Base-by-base conservation (phyloP, 2,113 vertebrate genomes). In the Talpa occidentalis region DNA sequence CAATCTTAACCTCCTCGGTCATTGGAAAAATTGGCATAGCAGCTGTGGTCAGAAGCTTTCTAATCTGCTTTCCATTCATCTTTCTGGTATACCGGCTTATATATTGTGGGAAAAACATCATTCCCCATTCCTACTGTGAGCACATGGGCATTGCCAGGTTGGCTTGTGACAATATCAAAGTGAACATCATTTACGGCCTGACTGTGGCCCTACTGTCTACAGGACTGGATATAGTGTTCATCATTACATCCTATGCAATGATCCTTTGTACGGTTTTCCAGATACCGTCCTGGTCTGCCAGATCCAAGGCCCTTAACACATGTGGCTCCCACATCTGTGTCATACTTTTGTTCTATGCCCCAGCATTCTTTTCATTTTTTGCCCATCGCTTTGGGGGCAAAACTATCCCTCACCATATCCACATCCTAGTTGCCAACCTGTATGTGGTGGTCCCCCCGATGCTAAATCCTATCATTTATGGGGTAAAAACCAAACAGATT, bases 341-440 rank as follows among this genome's bases (percentile, higher is more conserved):
- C 11, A 96, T 97, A 32, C 62, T 96, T 64, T 44, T 95, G 59
- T 96, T 96, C 67, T 97, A 96, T 35, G 91, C 69, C 0, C 96
- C 97, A 73, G 96, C 95, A 44, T 97, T 98, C 52, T 98, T 98
- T 67, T 98, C 97, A 32, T 97, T 97, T 92, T 94, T 97, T 74
- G 83, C 84, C 16, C 94, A 97, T 64, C 84, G 60, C 15, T 97
- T 97, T 97, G 95, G 95, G 40, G 76, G 77, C 11, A 94, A 97
- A 70, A 80, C 85, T 15, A 83, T 97, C 10, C 83, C 97, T 72
- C 59, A 21, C 8, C 88, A 96, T 2, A 76, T 96, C 15, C 96
- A 97, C 52, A 96, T 97, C 44, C 60, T 97, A 17, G 49, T 96
- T 42, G 96, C 96, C 22, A 96, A 94, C 62, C 82, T 97, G 4